Evolutionary conservation across 2,797 vertebrate species (phyloP).

Genomic region (Margarornis squamiger): DNA sequence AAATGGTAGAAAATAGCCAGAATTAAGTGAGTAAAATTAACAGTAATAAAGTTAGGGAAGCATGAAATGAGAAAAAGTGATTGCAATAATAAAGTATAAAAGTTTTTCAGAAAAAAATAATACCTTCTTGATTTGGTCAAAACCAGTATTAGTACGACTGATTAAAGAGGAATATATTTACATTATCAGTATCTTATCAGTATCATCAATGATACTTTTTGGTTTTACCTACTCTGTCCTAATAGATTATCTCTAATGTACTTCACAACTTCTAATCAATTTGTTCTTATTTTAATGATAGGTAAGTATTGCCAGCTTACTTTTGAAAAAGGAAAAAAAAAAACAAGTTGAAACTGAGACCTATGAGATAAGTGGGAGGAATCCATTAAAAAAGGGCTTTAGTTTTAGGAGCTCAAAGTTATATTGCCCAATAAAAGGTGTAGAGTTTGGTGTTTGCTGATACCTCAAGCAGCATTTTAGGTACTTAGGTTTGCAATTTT

Average conservation of each 20-base stretch:
- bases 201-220: neutral
- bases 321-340: neutral
- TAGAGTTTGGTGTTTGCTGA: neutral
- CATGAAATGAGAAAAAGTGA: conserved; percentile 77
- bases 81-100: conserved; percentile 57
- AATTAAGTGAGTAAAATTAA: conserved; percentile 73
- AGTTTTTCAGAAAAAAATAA: conserved; percentile 33
- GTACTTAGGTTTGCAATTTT: neutral
- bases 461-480: neutral
- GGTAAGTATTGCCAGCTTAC: neutral
- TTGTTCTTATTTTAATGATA: neutral
- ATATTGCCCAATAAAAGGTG: neutral
- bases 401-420: neutral
- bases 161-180: conserved; percentile 18
- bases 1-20: conserved; percentile 64
- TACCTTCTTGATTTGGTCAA: conserved; percentile 2
- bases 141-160: conserved; percentile 27
- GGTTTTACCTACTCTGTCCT: neutral
- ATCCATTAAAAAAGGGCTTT: neutral
- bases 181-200: neutral
- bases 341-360: neutral
- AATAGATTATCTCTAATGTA: neutral
- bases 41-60: conserved; percentile 76
- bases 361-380: neutral
- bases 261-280: neutral